Evolutionary conservation across 2,888 invertebrate species (phyloP), one percentile per base, ranked within the genome.

Genomic region (Lasioglossum leucozonium): DNA sequence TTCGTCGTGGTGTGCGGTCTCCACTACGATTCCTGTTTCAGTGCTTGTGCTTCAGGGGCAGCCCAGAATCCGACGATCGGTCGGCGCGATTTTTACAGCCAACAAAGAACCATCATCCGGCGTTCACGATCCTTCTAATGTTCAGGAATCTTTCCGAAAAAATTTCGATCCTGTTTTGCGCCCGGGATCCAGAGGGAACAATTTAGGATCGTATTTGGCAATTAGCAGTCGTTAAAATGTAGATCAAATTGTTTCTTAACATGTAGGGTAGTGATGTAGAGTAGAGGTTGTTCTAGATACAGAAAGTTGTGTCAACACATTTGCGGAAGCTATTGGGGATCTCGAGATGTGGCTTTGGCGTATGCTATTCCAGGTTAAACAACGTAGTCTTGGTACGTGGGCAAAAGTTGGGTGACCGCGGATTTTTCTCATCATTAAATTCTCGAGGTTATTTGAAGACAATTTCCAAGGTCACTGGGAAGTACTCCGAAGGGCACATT

Each of bases 1-100:
- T 47, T 69, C 73, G 84, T 22, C 42, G 40, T 22, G 40, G 74
- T 74, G 79, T 71, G 79, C 75, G 79, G 62, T 65, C 80, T 22
- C 55, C 11, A 13, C 13, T 44, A 11, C 44, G 42, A 77, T 69
- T n/a, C 18, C 51, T 22, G 51, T 51, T 51, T 51, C 51, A 22
- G 51, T 51, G 22, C 8, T 51, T 8, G 22, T 51, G 22, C 51
- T 18, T 30, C 13, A 26, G 62, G 16, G 30, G 34, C 16, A 65
- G 34, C 16, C 22, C 22, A 51, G 51, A 51, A 58, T 26, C 5
- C 11, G 26, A n/a, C 13, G 5, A 4, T 4, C 4, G 11, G 22
- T 11, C 26, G 10, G 0, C 26, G 55, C n/a, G 55, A 44, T 44
- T 16, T 44, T 44, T 26, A 11, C 55, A n/a, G 26, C 26, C 10